Evolutionary conservation across 2,888 invertebrate species (phyloP).

Genomic region (Melipona beecheii): DNA sequence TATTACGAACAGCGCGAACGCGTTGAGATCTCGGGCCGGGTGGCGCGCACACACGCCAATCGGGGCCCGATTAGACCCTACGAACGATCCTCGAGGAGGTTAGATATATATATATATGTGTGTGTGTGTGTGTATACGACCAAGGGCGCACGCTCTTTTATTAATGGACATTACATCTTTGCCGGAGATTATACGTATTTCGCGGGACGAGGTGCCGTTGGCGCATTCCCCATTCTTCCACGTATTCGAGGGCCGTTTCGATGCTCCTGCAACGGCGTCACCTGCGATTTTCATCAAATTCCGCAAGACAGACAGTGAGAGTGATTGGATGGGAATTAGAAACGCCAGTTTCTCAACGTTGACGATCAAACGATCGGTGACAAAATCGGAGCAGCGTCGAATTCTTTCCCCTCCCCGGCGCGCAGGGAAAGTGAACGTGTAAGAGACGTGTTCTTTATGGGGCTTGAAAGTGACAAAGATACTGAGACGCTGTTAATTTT

Average conservation of each 20-base stretch:
- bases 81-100: constrained; percentile 15
- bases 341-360: constrained; percentile 55
- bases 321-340: background rate
- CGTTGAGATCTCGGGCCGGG: constrained; percentile 35
- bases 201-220: background rate
- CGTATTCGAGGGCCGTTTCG: background rate
- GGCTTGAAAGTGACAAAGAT: background rate
- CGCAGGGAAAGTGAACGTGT: background rate
- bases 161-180: constrained; percentile 59
- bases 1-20: constrained; percentile 60
- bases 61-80: constrained; percentile 55
- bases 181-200: constrained; percentile 49
- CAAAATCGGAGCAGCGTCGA: constrained; percentile 41
- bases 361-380: constrained; percentile 60
- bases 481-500: background rate
- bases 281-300: background rate
- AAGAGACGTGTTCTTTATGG: background rate
- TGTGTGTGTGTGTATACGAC: background rate
- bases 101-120: constrained; percentile 1
- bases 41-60: constrained; percentile 38
- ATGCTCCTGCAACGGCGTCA: background rate
- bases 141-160: constrained; percentile 45
- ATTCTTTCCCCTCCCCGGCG: background rate
- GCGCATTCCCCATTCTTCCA: constrained; percentile 18
- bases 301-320: accelerated